phyloP scores from a whole-genome alignment of 2,797 vertebrate genomes.

The Otolemur crassicaudatus region DNA sequence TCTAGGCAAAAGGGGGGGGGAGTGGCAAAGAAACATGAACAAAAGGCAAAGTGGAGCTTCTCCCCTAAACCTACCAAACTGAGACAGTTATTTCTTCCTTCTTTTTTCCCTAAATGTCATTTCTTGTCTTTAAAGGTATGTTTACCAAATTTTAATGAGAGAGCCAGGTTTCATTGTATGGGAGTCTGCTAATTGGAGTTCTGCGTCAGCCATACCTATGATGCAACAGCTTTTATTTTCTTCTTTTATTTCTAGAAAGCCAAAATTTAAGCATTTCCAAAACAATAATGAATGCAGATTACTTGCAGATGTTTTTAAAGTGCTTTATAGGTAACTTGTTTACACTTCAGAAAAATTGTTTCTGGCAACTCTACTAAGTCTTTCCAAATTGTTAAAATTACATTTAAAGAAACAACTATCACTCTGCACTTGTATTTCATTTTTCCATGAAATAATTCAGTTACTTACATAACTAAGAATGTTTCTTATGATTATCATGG shows the following conservation, averaged over 20 bases:
- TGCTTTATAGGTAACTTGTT: not conserved
- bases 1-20: no score
- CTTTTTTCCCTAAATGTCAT: not conserved
- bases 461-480: not conserved
- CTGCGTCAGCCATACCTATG: not conserved
- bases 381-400: not conserved
- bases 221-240: not conserved
- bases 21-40: no score
- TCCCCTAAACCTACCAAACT: not conserved
- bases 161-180: not conserved
- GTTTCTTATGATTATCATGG: not conserved
- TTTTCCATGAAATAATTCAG: not conserved
- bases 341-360: not conserved
- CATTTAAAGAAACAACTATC: not conserved
- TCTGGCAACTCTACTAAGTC: not conserved
- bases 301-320: not conserved
- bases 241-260: not conserved
- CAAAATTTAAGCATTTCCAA: not conserved
- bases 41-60: rapidly evolving
- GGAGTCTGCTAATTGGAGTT: not conserved
- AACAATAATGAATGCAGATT: not conserved
- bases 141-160: not conserved
- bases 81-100: no score
- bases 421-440: not conserved
- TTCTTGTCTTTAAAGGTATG: not conserved